Percentiles rank a stretch among this genome's conserved stretches.
These are phyloP conservation scores for Caretta caretta DNA, from an alignment of 2,113 vertebrate genomes.

Conservation along the genomic window DNA sequence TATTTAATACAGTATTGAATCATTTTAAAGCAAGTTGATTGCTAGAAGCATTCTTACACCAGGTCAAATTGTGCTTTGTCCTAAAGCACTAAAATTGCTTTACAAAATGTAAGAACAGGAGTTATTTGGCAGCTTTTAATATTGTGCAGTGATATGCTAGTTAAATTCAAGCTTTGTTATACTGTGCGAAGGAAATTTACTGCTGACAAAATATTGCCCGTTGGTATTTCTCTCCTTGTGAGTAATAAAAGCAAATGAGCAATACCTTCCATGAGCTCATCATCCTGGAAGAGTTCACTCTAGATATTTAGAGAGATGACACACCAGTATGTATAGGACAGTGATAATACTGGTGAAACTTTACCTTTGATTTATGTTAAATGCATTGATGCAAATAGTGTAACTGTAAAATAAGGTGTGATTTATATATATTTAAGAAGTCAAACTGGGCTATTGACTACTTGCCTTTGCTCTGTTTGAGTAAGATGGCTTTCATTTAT, in stretches of 20 bases:
- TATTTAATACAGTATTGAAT: not conserved
- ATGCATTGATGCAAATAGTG: conserved; percentile 23
- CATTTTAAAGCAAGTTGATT: not conserved
- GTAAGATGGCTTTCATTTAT: conserved; percentile 16
- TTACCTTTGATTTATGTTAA: conserved; percentile 41
- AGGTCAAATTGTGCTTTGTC: conserved; percentile 15
- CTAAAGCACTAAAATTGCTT: conserved; percentile 44
- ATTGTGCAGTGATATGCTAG: conserved; percentile 65
- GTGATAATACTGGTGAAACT: not conserved
- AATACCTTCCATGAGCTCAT: conserved; percentile 7
- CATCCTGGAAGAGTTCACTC: conserved; percentile 12
- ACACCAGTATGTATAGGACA: not conserved
- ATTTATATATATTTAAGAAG: not conserved
- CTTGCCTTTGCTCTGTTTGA: not conserved
- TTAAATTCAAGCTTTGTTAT: conserved; percentile 32
- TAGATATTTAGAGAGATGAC: conserved; percentile 5
- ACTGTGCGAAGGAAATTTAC: conserved; percentile 37
- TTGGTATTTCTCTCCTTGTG: conserved; percentile 41
- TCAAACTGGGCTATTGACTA: not conserved
- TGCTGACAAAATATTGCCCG: conserved; percentile 32
- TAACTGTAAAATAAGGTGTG: conserved; percentile 36
- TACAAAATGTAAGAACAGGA: conserved; percentile 45
- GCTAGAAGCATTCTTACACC: not conserved
- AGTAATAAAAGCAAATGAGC: not conserved
- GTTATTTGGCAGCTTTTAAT: conserved; percentile 36